These are phyloP conservation scores for Epinotia brunnichana DNA, from an alignment of 2,888 invertebrate genomes.

Conservation along the genomic window DNA sequence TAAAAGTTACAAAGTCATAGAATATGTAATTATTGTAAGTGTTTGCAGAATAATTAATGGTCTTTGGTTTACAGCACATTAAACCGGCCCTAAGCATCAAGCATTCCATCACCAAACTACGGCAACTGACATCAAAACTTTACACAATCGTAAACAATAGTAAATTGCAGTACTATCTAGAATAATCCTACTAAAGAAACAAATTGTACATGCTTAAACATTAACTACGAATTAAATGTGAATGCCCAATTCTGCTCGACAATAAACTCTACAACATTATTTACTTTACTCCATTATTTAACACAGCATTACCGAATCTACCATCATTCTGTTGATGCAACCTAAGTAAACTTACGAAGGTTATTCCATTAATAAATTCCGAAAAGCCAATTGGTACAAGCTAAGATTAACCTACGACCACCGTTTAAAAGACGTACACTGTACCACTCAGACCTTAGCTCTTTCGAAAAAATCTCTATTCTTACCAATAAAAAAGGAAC, in stretches of 20 bases:
- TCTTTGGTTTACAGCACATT: slow-evolving; percentile 11
- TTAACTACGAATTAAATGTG: background rate
- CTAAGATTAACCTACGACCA: no score
- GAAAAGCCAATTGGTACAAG: no score
- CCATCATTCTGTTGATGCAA: no score
- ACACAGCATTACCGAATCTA: background rate
- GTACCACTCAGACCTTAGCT: background rate
- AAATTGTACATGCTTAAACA: background rate
- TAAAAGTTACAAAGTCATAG: no score
- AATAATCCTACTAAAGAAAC: slow-evolving; percentile 2
- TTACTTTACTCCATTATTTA: no score
- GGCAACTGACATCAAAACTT: slow-evolving; percentile 27
- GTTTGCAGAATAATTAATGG: background rate
- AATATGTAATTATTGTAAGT: background rate
- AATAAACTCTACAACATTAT: no score
- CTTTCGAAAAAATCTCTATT: background rate
- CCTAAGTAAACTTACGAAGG: no score
- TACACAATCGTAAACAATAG: slow-evolving; percentile 27
- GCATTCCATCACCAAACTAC: slow-evolving; percentile 14
- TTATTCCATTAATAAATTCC: no score
- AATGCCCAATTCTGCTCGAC: background rate
- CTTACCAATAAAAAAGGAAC: background rate
- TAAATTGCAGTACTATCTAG: slow-evolving; percentile 8
- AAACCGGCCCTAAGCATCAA: slow-evolving; percentile 2
- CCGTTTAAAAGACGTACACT: no score